Conservation (phyloP, 2,888 invertebrate species). For the Drosophila affinis region DNA sequence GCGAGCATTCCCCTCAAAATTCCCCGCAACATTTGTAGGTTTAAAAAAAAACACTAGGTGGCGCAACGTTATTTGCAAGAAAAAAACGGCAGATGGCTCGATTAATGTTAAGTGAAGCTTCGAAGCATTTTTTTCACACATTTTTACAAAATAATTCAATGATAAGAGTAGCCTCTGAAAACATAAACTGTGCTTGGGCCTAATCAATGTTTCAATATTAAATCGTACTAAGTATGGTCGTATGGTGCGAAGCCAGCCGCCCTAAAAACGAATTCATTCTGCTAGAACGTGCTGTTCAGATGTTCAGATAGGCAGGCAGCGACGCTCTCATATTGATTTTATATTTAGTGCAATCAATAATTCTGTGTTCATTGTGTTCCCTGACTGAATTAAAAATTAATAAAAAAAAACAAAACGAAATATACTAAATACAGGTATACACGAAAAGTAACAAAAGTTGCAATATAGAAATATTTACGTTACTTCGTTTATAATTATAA, state of each 20-base stretch:
- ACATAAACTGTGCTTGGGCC: neutral
- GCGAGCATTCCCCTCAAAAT: too few relatives aligned
- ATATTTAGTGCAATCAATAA: neutral
- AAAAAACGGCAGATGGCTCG: neutral
- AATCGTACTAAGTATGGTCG: neutral
- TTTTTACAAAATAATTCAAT: too few relatives aligned
- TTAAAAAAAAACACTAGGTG: neutral
- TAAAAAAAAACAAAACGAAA: neutral
- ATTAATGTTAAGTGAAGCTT: neutral
- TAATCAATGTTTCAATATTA: neutral
- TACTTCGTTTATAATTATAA: neutral
- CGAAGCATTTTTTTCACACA: neutral
- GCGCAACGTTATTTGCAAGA: neutral
- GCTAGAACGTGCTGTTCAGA: neutral
- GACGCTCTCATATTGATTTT: neutral
- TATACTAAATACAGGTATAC: neutral
- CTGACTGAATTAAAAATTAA: neutral
- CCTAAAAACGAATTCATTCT: neutral
- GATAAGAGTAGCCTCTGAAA: neutral
- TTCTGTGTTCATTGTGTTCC: neutral
- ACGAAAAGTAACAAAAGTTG: too few relatives aligned
- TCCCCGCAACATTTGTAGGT: too few relatives aligned
- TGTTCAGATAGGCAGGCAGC: neutral
- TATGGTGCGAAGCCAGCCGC: neutral
- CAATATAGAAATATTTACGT: neutral